These are phyloP conservation scores for Carettochelys insculpta DNA, from an alignment of 2,113 vertebrate species.

Conservation along the genomic window DNA sequence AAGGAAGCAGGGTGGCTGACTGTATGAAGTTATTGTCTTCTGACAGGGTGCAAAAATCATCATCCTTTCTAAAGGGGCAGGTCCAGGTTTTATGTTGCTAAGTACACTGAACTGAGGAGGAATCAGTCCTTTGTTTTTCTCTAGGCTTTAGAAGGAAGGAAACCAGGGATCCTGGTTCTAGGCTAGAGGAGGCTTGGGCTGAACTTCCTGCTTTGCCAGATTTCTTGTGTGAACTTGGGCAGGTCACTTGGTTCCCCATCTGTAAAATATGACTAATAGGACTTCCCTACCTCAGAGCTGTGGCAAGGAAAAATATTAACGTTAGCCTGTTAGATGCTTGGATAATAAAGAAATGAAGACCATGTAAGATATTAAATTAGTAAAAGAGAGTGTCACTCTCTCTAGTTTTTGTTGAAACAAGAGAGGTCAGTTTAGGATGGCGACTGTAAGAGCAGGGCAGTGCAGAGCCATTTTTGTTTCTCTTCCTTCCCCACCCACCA, in stretches of 20 bases:
- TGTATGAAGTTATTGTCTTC: background rate
- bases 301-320: background rate
- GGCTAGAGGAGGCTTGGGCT: background rate
- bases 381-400: background rate
- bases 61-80: background rate
- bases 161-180: background rate
- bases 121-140: no score
- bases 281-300: background rate
- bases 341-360: background rate
- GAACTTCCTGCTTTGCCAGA: background rate
- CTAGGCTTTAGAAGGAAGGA: background rate
- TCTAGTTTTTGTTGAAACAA: background rate
- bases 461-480: no score
- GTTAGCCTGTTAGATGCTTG: background rate
- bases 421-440: background rate
- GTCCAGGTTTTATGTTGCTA: background rate
- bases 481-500: no score
- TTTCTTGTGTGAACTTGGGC: background rate
- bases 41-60: background rate
- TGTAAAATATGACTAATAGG: background rate
- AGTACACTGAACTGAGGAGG: background rate
- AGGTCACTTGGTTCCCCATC: background rate
- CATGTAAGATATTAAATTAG: background rate
- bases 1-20: background rate
- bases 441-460: no score